Evolutionary conservation across 2,113 vertebrate genomes (phyloP).

Genomic region (Callorhinus ursinus): DNA sequence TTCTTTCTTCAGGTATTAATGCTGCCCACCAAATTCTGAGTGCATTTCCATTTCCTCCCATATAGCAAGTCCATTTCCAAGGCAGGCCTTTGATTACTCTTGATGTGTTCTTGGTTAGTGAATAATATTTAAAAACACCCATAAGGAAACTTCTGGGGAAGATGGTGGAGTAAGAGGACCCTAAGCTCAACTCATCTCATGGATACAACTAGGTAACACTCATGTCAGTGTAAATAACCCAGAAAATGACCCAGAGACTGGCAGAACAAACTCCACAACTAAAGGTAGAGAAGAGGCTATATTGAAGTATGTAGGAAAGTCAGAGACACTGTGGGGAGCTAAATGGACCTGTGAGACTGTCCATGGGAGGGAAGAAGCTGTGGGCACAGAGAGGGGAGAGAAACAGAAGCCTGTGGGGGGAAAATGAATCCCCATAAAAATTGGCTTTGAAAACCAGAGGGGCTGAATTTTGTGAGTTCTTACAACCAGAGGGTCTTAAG

Average conservation of each 20-base stretch:
- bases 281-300: background rate
- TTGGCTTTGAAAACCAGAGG: background rate
- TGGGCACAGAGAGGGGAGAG: background rate
- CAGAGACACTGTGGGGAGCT: background rate
- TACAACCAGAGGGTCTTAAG: background rate
- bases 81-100: background rate
- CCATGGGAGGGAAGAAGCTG: background rate
- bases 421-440: background rate
- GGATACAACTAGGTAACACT: background rate
- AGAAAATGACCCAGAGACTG: background rate
- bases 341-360: background rate
- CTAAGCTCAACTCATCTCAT: background rate
- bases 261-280: background rate
- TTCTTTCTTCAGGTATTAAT: background rate
- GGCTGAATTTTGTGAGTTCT: background rate
- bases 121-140: slow-evolving; percentile 27
- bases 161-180: background rate
- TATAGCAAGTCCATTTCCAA: background rate
- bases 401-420: background rate
- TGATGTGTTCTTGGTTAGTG: background rate
- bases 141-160: background rate
- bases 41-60: background rate
- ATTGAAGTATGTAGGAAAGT: background rate
- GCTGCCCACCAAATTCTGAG: background rate
- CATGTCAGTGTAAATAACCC: background rate